Evolutionary conservation across 2,888 invertebrate genomes (phyloP).

Genomic region (Danaus chrysippus): DNA sequence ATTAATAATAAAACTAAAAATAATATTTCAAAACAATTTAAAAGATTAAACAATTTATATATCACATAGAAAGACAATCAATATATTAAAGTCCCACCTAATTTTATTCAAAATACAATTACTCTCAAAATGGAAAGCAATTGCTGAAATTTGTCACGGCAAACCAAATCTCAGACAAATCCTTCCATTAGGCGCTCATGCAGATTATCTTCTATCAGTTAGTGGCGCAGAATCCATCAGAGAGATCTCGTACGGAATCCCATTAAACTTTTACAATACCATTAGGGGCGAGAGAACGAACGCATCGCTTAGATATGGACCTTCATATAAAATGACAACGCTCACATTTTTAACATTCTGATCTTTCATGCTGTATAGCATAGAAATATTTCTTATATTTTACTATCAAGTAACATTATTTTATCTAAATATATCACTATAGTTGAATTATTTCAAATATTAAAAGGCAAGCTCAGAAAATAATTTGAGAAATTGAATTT

Average conservation of each 20-base stretch:
- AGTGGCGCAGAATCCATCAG: slow-evolving; percentile 24
- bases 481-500: too few species aligned
- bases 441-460: too few species aligned
- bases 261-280: slow-evolving; percentile 56
- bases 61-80: too few species aligned
- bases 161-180: slow-evolving; percentile 8
- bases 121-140: not conserved
- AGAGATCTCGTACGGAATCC: slow-evolving; percentile 22
- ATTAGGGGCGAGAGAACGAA: slow-evolving; percentile 51
- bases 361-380: slow-evolving; percentile 21
- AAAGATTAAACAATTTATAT: too few species aligned
- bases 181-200: slow-evolving; percentile 19
- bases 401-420: too few species aligned
- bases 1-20: too few species aligned
- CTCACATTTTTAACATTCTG: slow-evolving; percentile 25
- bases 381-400: too few species aligned
- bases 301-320: slow-evolving; percentile 40
- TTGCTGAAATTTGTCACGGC: slow-evolving; percentile 4
- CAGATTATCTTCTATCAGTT: slow-evolving; percentile 21
- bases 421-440: too few species aligned
- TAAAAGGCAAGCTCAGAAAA: too few species aligned
- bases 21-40: too few species aligned
- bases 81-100: not conserved
- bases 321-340: slow-evolving; percentile 29
- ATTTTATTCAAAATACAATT: not conserved